Evolutionary conservation across 2,888 invertebrate genomes (phyloP).

Genomic region (Ctenicera cuprea): DNA sequence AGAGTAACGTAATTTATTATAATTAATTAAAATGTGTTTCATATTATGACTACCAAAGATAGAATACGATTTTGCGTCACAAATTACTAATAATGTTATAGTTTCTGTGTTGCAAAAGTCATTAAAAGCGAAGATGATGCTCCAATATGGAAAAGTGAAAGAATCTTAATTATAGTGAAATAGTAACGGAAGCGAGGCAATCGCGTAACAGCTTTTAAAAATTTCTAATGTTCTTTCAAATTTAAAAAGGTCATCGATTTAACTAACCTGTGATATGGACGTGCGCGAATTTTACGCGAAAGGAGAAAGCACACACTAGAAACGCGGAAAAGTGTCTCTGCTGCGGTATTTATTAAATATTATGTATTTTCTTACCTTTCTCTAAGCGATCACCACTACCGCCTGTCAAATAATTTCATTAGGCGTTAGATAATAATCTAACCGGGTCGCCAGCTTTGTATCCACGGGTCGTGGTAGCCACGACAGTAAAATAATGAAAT

Average conservation of each 20-base stretch:
- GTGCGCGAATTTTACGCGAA: slow-evolving; percentile 19
- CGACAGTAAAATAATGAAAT: too few species aligned
- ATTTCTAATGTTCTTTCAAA: slow-evolving; percentile 49
- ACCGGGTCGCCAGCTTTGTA: too few species aligned
- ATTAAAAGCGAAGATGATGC: slow-evolving; percentile 1
- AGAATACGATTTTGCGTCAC: neutral
- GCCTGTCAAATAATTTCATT: neutral
- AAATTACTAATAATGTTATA: slow-evolving; percentile 7
- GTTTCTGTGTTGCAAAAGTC: slow-evolving; percentile 4
- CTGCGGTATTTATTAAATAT: slow-evolving; percentile 20
- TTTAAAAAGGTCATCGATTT: slow-evolving; percentile 49
- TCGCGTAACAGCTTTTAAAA: slow-evolving; percentile 34
- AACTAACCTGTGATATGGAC: slow-evolving; percentile 38
- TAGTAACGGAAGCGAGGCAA: slow-evolving; percentile 33
- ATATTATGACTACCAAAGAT: neutral
- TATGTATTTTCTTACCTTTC: neutral
- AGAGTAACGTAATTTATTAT: neutral
- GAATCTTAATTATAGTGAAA: slow-evolving; percentile 35
- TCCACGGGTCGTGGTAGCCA: too few species aligned
- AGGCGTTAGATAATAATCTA: neutral
- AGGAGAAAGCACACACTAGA: slow-evolving; percentile 24
- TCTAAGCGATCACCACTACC: neutral
- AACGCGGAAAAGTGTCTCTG: neutral
- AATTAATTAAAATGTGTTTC: slow-evolving; percentile 10
- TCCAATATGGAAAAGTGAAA: slow-evolving; percentile 37